Evolutionary conservation across 1,140 invertebrate species (phyloP).

Genomic region (Heliconius himera): DNA sequence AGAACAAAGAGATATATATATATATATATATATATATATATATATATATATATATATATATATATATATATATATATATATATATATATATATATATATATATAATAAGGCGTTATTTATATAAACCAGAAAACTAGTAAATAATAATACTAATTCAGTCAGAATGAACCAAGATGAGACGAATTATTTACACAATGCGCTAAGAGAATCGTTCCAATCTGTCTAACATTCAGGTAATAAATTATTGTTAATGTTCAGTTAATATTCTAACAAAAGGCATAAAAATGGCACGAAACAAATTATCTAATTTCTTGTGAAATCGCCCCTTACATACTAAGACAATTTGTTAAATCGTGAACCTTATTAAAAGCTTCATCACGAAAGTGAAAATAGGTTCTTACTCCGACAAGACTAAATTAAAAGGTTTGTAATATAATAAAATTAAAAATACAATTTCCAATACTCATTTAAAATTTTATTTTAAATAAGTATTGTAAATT

Average conservation of each 20-base stretch:
- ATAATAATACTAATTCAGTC: conserved; percentile 9
- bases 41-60: too few species aligned
- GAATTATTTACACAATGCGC: conserved; percentile 24
- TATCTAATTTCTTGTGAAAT: conserved; percentile 68
- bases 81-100: too few species aligned
- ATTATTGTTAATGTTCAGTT: conserved; percentile 42
- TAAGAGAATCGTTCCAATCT: conserved; percentile 27
- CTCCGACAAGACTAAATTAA: not conserved
- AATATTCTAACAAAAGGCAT: conserved; percentile 53
- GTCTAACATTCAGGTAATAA: conserved; percentile 33
- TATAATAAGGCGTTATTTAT: not conserved
- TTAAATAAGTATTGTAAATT: too few species aligned
- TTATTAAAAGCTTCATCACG: conserved; percentile 62
- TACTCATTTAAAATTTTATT: too few species aligned
- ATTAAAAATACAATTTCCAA: too few species aligned
- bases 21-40: too few species aligned
- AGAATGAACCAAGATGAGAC: not conserved
- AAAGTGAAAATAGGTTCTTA: conserved; percentile 37
- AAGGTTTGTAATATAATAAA: too few species aligned
- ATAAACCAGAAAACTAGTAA: not conserved
- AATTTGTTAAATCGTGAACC: conserved; percentile 57
- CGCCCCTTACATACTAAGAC: conserved; percentile 62
- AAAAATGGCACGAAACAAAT: conserved; percentile 64
- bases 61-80: too few species aligned
- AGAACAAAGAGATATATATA: not conserved